Conservation (phyloP, 2,113 vertebrate genomes). For the Ailurus styani region DNA sequence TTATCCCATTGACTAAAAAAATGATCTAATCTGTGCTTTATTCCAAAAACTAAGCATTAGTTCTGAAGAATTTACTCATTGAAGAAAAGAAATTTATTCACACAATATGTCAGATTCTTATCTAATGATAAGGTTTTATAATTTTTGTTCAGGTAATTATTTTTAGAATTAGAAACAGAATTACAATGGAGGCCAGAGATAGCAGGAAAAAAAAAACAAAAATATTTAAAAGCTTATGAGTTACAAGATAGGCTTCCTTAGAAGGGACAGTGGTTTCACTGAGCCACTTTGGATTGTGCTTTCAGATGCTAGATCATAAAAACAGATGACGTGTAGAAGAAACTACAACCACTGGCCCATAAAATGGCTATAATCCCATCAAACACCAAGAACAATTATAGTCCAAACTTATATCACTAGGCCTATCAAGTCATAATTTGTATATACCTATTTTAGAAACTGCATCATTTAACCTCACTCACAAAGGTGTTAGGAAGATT, state of each 20-base stretch:
- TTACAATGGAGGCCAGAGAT: background rate
- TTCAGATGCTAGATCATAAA: slow-evolving; percentile 52
- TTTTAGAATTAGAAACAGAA: background rate
- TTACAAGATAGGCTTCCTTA: background rate
- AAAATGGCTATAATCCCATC: slow-evolving; percentile 56
- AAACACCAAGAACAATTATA: slow-evolving; percentile 63
- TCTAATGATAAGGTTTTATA: background rate
- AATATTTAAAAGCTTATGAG: background rate
- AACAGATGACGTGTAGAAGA: slow-evolving; percentile 40
- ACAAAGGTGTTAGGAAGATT: slow-evolving; percentile 63
- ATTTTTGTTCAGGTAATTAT: background rate
- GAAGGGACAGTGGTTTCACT: background rate
- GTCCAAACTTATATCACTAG: slow-evolving; percentile 39
- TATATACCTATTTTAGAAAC: slow-evolving; percentile 73
- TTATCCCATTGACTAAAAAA: background rate
- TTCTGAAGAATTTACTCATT: background rate
- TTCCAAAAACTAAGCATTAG: background rate
- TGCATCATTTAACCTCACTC: slow-evolving; percentile 71
- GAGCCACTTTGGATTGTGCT: slow-evolving; percentile 11
- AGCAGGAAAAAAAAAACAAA: background rate
- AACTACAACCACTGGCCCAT: slow-evolving; percentile 49
- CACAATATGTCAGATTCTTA: background rate
- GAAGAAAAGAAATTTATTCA: background rate
- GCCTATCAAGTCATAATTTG: slow-evolving; percentile 70
- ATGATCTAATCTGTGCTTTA: background rate